Base-by-base conservation (phyloP, 2,888 invertebrate genomes). In the Calephelis perditalis region DNA sequence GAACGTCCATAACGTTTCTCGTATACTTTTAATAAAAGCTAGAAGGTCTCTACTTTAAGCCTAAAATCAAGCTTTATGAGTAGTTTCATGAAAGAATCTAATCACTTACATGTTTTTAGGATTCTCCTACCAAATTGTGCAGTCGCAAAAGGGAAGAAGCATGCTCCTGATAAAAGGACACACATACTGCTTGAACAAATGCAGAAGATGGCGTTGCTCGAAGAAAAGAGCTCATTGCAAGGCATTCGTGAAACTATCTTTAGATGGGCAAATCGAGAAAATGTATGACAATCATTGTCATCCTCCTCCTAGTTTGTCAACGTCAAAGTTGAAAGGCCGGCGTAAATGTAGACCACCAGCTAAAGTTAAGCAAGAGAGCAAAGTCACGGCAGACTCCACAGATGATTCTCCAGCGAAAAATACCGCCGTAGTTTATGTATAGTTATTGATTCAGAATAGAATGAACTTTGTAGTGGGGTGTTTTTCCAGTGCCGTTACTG, bases 121-220 rank as follows among this genome's bases (percentile, higher is more conserved):
- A 7, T 45, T 40, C 37, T 37, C 43, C 44, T 64, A 56, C 43
- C 64, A 62, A 46, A 63, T 68, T 7, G 65, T 68, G 9, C 65
- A 63, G 35, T 67, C 64, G 11, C 63, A 66, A 26, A 65, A 66
- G 3, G 68, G 68, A 8, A 68, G 65, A 44, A 63, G 65, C 1
- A 15, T 67, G 55, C 62, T 70, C 2, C 26, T 60, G 6, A 60
- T 60, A 35, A 45, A 37, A 7, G 60, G 60, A 12, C 56, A 60
- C 9, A 60, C 60, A 73, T 84, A 84, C 64, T 83, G 84, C 58
- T 82, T 60, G 7, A 60, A 60, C 46, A 56, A 60, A 35, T 56
- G 60, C 37, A 45, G 70, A 0, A 65, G 78, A n/a, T 81, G 79
- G 79, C 77, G 77, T 55, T 82, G 81, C 60, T 79, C 79, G 0